Evolutionary conservation across 2,888 invertebrate genomes (phyloP).

Genomic region (Torymus texanus): DNA sequence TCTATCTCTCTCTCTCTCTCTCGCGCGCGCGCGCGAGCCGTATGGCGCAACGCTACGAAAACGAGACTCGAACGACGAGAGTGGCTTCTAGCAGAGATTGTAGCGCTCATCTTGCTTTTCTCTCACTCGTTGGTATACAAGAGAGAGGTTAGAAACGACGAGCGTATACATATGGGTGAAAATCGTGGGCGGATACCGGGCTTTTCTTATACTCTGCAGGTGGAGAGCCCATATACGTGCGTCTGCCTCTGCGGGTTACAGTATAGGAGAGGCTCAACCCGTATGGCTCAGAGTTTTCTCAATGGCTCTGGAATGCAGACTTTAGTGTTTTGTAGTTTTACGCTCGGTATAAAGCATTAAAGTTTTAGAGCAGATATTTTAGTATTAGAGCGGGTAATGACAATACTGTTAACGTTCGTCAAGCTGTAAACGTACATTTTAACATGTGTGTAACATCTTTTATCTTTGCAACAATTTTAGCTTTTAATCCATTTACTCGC

Average conservation of each 20-base stretch:
- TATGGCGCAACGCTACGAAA: slow-evolving; percentile 32
- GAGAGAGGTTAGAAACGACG: background rate
- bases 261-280: too few relatives aligned
- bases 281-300: background rate
- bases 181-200: slow-evolving; percentile 34
- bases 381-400: background rate
- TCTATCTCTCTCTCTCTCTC: too few relatives aligned
- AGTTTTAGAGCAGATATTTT: too few relatives aligned
- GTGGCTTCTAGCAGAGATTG: background rate
- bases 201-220: slow-evolving; percentile 6
- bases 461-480: too few relatives aligned
- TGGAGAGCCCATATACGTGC: too few relatives aligned
- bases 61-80: slow-evolving; percentile 11
- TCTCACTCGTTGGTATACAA: background rate
- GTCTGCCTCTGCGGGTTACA: too few relatives aligned
- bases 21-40: background rate
- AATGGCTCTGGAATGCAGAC: too few relatives aligned
- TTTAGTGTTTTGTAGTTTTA: background rate
- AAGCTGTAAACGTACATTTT: too few relatives aligned
- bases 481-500: too few relatives aligned
- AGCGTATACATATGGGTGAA: background rate
- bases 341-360: background rate
- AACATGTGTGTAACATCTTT: too few relatives aligned
- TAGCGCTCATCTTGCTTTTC: slow-evolving; percentile 16
- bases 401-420: too few relatives aligned